Evolutionary conservation across 2,888 invertebrate genomes (phyloP), one percentile per base, ranked within the genome.

Genomic region (Caenorhabditis panamensis): DNA sequence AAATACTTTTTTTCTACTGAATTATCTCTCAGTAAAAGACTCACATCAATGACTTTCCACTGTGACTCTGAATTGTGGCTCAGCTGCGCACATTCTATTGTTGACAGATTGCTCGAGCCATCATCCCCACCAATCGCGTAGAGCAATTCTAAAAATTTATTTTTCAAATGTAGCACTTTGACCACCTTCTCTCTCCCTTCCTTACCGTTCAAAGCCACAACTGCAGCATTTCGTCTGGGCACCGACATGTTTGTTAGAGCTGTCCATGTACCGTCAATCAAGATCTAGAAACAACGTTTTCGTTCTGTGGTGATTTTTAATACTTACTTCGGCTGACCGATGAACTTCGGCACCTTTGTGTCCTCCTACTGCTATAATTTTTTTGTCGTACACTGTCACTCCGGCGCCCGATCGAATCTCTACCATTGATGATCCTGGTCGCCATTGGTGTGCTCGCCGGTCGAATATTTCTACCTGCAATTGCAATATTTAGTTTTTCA

Each of bases 91-190:
- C 80, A 71, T 61, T 80, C 80, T 9, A 72, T 67, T 67, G 72
- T 72, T 62, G 79, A 72, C 58, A 79, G 51, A 78, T 82, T 82
- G 58, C 62, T 67, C n/a, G 75, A 62, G 16, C 82, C 82, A 63
- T 82, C 82, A 47, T 82, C 82, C 3, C 82, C 82, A 18, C 82
- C 82, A n/a, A 82, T 61, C 8, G 82, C 82, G 44, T 68, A 82
- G 13, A 82, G 37, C 2, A 67, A 41, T 36, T 66, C 80, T 81
- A 24, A 26, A 51, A 41, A n/a, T n/a, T 31, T 13, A 49, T 11
- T 31, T 31, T 16, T 8, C 26, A 16, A 36, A 36, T 36, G 6
- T 36, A 36, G 11, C 36, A 18, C 36, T 53, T 58, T 13, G n/a
- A 28, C 49, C n/a, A n/a, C n/a, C n/a, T n/a, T n/a, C n/a, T n/a